A percentile compares a stretch with the other conserved stretches of the same genome.
These are phyloP conservation scores for Lethenteron reissneri DNA, from an alignment of 2,113 vertebrate species.

Conservation along the genomic window DNA sequence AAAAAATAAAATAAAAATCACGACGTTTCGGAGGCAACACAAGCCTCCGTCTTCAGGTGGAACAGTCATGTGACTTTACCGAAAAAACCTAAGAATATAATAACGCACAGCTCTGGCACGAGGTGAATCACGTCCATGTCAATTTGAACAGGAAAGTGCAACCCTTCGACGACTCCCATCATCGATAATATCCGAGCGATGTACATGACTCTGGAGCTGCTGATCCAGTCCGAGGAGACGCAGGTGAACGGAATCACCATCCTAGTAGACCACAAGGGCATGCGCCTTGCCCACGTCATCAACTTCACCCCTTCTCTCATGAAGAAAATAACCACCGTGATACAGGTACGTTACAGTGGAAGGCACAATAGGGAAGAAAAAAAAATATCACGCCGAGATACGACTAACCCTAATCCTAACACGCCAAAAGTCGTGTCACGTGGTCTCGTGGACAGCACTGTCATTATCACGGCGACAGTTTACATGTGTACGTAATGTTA, in stretches of 20 bases:
- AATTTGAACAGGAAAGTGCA: constrained; percentile 56
- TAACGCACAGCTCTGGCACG: not conserved
- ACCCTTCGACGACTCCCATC: constrained; percentile 67
- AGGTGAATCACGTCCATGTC: not conserved
- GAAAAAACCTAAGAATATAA: not conserved
- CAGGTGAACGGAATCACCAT: constrained; percentile 95
- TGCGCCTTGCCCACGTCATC: constrained; percentile 86
- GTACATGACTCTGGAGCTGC: constrained; percentile 86
- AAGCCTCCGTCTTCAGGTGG: no score
- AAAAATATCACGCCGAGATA: no score
- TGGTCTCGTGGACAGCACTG: no score
- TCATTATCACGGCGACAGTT: no score
- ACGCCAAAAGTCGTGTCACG: no score
- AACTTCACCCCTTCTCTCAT: constrained; percentile 89
- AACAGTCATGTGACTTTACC: no score
- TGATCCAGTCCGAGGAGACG: constrained; percentile 85
- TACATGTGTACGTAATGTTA: no score
- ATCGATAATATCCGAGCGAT: constrained; percentile 84
- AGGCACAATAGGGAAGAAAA: no score
- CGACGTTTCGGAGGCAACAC: no score
- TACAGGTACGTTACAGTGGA: constrained; percentile 37
- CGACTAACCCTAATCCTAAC: no score
- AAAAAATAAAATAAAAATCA: no score
- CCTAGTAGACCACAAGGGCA: constrained; percentile 78
- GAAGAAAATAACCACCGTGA: constrained; percentile 91